Evolutionary conservation across 2,113 vertebrate genomes (phyloP).

Genomic region (Sinocyclocheilus maitianheensis): DNA sequence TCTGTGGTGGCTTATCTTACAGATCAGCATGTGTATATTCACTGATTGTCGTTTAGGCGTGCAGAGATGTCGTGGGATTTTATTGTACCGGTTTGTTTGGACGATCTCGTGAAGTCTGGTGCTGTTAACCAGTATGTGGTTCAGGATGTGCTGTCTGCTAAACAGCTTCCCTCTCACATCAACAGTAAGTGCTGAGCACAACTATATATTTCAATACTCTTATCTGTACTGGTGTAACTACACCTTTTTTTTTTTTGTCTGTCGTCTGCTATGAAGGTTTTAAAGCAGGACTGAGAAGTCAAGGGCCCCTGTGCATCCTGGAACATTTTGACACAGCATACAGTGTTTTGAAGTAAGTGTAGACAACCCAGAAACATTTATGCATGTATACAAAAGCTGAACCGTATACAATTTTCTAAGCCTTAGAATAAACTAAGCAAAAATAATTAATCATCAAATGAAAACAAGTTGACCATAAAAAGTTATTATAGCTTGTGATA

Average conservation of each 20-base stretch:
- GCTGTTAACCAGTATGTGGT: slow-evolving; percentile 87
- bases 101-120: slow-evolving; percentile 81
- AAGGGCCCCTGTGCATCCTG: slow-evolving; percentile 82
- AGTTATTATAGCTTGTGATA: too few relatives aligned
- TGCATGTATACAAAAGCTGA: too few relatives aligned
- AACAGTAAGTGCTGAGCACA: slow-evolving; percentile 71
- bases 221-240: background rate
- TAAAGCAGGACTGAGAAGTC: slow-evolving; percentile 76
- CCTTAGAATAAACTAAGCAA: too few relatives aligned
- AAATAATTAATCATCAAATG: background rate
- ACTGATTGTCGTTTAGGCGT: background rate
- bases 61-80: slow-evolving; percentile 83
- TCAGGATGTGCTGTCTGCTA: slow-evolving; percentile 78
- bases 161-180: slow-evolving; percentile 76
- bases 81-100: slow-evolving; percentile 78
- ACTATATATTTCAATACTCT: background rate
- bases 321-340: slow-evolving; percentile 90
- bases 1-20: too few relatives aligned
- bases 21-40: too few relatives aligned
- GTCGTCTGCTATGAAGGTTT: slow-evolving; percentile 72
- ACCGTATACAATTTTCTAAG: too few relatives aligned
- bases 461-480: background rate
- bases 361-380: too few relatives aligned
- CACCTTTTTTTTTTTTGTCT: background rate
- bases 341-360: slow-evolving; percentile 90